Evolutionary conservation across 2,888 invertebrate species (phyloP), one percentile per base, ranked within the genome.

Genomic region (Caenorhabditis sp.): DNA sequence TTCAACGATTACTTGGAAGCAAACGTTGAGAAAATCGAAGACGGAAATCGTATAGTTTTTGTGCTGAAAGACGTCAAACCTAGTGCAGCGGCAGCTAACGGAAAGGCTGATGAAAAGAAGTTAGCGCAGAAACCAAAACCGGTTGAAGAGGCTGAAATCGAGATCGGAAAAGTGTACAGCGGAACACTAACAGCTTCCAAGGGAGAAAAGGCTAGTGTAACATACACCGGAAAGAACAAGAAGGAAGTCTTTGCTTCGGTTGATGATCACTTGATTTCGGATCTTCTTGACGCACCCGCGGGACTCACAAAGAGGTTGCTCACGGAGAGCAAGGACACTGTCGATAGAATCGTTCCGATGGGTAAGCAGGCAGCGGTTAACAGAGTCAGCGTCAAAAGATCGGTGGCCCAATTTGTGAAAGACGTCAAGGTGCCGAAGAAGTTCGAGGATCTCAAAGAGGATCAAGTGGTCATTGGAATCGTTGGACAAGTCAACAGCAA

Each of bases 401-500:
- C 64, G 2, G 68, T 78, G 1, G 56, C 77, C 18, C 51, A 51
- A n/a, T 68, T 68, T n/a, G 44, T 70, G 44, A 83, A 79, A 11
- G 60, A 26, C 26, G 35, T 28, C 37, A 62, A 55, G 8, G 15
- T 77, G 2, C 78, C 80, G 6, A 68, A 58, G 37, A 69, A 53
- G n/a, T 58, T 80, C n/a, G 80, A 80, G 4, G 80, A 82, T 18
- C 51, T 85, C 44, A 71, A 69, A 24, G 74, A 77, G 1, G 69
- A 67, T 8, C 26, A 79, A 56, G 70, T 81, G 0, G 84, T 89
- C 1, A 62, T 72, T 15, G 89, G 85, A 55, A 69, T 86, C 18
- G 82, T 87, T 32, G 50, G 78, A 20, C 86, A 86, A 20, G 60
- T 81, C 20, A 53, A 69, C 40, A 65, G 56, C 11, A 67, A 81